These are phyloP conservation scores for Myzus persicae DNA, from an alignment of 1,140 invertebrate genomes.

Conservation along the genomic window DNA sequence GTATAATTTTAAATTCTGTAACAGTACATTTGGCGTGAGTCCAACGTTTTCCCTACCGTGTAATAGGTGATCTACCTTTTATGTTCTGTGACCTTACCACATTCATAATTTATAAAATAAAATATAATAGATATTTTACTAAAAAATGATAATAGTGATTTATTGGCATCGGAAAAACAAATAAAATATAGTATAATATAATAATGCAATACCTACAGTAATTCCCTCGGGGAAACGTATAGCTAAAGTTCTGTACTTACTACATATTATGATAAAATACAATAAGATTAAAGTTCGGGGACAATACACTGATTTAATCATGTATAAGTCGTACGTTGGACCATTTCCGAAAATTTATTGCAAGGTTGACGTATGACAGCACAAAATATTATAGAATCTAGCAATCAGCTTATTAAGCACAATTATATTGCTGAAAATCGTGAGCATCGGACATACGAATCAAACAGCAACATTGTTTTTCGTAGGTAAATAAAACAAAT, in stretches of 20 bases:
- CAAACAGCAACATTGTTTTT: background rate
- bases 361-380: background rate
- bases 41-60: too few species aligned
- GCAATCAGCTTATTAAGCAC: background rate
- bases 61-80: background rate
- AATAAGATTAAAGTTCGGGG: background rate
- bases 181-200: background rate
- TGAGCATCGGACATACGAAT: background rate
- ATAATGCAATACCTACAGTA: slow-evolving; percentile 12
- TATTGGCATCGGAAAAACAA: slow-evolving; percentile 11
- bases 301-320: slow-evolving; percentile 6
- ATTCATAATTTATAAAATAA: slow-evolving; percentile 16
- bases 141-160: background rate
- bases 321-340: background rate
- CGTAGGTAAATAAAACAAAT: background rate
- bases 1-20: too few species aligned
- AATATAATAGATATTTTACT: background rate
- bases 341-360: background rate
- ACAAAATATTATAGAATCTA: background rate
- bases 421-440: background rate
- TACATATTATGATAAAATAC: slow-evolving; percentile 11
- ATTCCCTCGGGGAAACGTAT: background rate
- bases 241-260: background rate
- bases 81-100: background rate
- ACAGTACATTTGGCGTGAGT: too few species aligned